Percentiles rank a stretch among this genome's conserved stretches.
Evolutionary conservation across 2,888 invertebrate genomes (phyloP).

Genomic region (Agrochola circellaris): DNA sequence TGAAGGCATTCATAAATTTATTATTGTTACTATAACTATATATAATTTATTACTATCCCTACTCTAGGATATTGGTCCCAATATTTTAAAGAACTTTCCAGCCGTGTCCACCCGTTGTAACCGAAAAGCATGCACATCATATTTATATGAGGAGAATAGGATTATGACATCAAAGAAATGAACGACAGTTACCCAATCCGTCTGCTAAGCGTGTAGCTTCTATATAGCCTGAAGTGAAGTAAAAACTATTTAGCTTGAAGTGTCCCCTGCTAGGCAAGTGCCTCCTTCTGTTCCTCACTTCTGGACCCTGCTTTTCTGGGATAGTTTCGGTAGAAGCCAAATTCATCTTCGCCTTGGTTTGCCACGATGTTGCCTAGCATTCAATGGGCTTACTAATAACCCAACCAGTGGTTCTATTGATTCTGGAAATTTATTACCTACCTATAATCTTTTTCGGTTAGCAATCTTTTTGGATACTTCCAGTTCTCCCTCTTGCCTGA

Average conservation of each 20-base stretch:
- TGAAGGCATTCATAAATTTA: slow-evolving; percentile 8
- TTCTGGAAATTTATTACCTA: neutral
- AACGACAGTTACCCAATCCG: no score
- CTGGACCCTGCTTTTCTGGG: no score
- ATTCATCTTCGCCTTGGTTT: neutral
- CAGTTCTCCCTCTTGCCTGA: neutral
- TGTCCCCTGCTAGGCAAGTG: no score
- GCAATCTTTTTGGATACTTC: neutral
- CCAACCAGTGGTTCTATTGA: neutral
- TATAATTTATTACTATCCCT: no score
- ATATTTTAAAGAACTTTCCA: neutral
- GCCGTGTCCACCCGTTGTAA: neutral
- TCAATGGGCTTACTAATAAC: no score
- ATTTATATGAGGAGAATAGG: neutral
- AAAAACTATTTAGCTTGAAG: neutral
- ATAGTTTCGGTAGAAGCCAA: neutral
- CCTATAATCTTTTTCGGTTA: no score
- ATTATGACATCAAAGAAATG: neutral
- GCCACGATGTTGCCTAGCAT: neutral
- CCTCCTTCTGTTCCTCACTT: neutral
- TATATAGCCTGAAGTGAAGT: neutral
- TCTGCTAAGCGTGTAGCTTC: neutral
- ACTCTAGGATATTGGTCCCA: neutral
- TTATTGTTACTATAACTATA: neutral
- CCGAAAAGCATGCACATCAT: neutral